Evolutionary conservation across 2,113 vertebrate species (phyloP).

Genomic region (Heloderma charlesbogerti): DNA sequence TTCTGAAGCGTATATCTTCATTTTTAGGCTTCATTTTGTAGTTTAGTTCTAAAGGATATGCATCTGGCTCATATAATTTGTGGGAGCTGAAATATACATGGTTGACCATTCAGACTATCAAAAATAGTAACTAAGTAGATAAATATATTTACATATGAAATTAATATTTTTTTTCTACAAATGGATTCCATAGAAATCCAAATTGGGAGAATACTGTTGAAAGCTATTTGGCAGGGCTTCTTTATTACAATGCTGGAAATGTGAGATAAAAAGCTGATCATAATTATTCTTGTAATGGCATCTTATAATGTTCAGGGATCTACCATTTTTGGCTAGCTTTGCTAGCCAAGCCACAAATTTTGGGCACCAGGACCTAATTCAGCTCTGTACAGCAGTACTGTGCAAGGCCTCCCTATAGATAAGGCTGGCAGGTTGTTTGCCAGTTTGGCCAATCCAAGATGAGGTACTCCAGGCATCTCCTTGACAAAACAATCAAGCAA

Average conservation of each 20-base stretch:
- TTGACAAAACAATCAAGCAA: not conserved
- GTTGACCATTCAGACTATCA: not conserved
- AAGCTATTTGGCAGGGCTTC: not conserved
- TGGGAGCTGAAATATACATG: not conserved
- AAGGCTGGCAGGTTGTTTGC: no score
- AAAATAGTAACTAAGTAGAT: not conserved
- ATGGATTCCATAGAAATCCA: not conserved
- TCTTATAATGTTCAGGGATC: not conserved
- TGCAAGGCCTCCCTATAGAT: not conserved
- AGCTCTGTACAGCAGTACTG: not conserved
- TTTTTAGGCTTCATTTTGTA: not conserved
- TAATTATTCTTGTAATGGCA: not conserved
- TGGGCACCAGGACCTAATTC: not conserved
- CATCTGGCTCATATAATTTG: not conserved
- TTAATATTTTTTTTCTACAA: not conserved
- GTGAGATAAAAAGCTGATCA: not conserved
- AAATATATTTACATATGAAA: not conserved
- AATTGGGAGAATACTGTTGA: not conserved
- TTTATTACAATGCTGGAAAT: not conserved
- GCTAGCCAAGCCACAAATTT: not conserved
- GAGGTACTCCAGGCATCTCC: not conserved
- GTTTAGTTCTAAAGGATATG: not conserved
- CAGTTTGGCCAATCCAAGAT: not conserved
- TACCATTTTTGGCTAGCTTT: not conserved
- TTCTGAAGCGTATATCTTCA: not conserved